Evolutionary conservation across 2,113 vertebrate species (phyloP).

Genomic region (Hippocampus zosterae): DNA sequence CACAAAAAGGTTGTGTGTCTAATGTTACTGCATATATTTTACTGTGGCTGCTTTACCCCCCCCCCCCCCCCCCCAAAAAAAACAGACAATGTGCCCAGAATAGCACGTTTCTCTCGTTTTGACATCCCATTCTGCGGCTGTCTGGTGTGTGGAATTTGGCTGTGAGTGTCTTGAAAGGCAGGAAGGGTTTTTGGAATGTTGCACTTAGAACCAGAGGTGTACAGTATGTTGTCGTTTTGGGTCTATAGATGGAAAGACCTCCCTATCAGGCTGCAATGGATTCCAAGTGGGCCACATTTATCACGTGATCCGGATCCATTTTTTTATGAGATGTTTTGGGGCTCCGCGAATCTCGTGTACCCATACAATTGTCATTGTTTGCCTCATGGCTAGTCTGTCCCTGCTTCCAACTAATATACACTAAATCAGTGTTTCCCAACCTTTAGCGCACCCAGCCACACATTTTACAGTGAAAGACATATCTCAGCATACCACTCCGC

Average conservation of each 20-base stretch:
- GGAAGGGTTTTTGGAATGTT: slow-evolving; percentile 55
- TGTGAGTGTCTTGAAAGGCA: slow-evolving; percentile 40
- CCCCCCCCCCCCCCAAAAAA: not conserved
- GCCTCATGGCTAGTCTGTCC: not conserved
- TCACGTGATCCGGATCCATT: too few species aligned
- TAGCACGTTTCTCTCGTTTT: slow-evolving; percentile 40
- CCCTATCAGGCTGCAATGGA: too few species aligned
- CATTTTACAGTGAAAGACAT: too few species aligned
- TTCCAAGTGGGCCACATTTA: too few species aligned
- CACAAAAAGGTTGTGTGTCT: not conserved
- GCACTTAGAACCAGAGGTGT: slow-evolving; percentile 53
- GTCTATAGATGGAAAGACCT: too few species aligned
- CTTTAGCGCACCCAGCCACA: too few species aligned
- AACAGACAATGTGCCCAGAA: slow-evolving; percentile 37
- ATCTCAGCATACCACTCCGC: too few species aligned
- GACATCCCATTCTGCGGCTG: slow-evolving; percentile 39
- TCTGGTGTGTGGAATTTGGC: slow-evolving; percentile 49
- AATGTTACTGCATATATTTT: slow-evolving; percentile 26
- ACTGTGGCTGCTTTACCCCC: not conserved
- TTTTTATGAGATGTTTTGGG: too few species aligned
- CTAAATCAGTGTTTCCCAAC: not conserved
- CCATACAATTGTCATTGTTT: not conserved
- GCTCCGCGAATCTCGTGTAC: not conserved
- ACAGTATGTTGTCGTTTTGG: not conserved
- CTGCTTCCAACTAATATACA: not conserved